These are phyloP conservation scores for Uloborus diversus DNA, from an alignment of 1,140 invertebrate species.

Conservation along the genomic window DNA sequence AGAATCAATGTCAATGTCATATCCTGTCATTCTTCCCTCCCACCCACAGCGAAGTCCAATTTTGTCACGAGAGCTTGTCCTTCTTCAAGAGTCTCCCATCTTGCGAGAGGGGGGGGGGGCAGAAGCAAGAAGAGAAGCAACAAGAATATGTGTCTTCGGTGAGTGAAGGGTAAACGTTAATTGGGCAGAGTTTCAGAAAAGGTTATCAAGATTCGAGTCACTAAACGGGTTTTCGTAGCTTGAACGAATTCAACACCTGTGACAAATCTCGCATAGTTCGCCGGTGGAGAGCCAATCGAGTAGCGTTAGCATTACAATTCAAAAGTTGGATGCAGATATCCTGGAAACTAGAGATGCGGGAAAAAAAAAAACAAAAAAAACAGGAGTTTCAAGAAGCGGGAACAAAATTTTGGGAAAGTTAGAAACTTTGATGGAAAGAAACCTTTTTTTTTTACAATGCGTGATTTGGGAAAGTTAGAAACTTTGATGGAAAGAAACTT, in stretches of 20 bases:
- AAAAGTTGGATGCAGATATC: too few species aligned
- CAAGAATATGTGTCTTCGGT: conserved; percentile 32
- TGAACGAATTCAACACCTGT: conserved; percentile 39
- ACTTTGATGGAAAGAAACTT: too few species aligned
- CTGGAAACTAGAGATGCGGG: too few species aligned
- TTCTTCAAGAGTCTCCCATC: conserved; percentile 8
- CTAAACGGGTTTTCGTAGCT: conserved; percentile 49
- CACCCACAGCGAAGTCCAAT: not conserved
- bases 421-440: too few species aligned
- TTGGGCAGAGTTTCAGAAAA: conserved; percentile 45
- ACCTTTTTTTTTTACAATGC: too few species aligned
- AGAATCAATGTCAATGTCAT: too few species aligned
- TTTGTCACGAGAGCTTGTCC: not conserved
- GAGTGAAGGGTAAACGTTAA: conserved; percentile 25
- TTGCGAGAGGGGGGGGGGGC: not conserved
- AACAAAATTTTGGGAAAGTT: too few species aligned
- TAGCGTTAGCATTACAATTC: too few species aligned
- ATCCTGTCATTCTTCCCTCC: not conserved
- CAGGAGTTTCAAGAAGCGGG: too few species aligned
- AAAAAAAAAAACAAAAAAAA: too few species aligned
- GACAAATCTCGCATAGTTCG: conserved; percentile 19
- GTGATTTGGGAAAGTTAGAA: too few species aligned
- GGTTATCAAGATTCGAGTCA: conserved; percentile 48
- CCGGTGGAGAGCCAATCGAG: conserved; percentile 13
- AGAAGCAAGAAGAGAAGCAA: not conserved